A percentile compares a stretch with the other conserved stretches of the same genome.
Evolutionary conservation across 2,113 vertebrate species (phyloP).

Genomic region (Noturus placidus): DNA sequence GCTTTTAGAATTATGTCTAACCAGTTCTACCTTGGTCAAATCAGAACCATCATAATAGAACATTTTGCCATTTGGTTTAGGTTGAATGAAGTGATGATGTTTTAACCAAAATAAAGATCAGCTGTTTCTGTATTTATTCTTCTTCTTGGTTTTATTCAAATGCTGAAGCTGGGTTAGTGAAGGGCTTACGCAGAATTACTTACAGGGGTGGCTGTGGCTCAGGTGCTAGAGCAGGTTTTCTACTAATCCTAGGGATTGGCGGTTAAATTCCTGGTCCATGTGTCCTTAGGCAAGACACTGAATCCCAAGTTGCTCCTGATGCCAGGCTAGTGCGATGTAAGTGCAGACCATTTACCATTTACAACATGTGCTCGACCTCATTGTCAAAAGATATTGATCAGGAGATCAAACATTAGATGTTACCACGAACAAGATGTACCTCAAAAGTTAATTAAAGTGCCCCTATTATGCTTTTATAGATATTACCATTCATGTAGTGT

Average conservation of each 20-base stretch:
- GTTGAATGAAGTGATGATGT: background rate
- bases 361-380: background rate
- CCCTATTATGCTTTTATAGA: no score
- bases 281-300: no score
- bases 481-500: no score
- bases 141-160: background rate
- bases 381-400: background rate
- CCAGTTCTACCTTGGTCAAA: background rate
- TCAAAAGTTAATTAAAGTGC: background rate
- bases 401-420: background rate
- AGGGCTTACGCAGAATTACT: background rate
- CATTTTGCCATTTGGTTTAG: background rate
- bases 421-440: background rate
- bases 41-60: background rate
- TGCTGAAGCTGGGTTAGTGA: background rate
- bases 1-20: background rate
- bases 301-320: no score
- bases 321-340: no score
- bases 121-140: background rate
- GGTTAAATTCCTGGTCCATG: no score
- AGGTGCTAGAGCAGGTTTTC: no score
- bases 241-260: no score
- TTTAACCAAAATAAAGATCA: background rate
- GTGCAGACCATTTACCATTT: no score
- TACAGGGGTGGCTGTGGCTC: no score